phyloP scores from a whole-genome alignment of 2,797 vertebrate genomes.

The Cercopithecus mitis region DNA sequence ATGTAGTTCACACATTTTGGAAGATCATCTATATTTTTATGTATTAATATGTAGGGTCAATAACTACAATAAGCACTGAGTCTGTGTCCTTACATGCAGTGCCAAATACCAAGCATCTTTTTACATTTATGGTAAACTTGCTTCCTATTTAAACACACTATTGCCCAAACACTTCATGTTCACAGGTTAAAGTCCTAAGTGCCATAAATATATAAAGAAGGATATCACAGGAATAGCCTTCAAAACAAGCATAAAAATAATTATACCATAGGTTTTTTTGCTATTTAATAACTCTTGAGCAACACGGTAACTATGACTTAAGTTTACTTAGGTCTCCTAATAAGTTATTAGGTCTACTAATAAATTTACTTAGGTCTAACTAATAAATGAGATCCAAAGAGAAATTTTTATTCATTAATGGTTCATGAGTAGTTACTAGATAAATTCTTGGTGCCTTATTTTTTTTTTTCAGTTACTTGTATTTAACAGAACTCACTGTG shows the following conservation, averaged over 20 bases:
- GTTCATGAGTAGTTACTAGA: neutral
- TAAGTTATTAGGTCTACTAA: neutral
- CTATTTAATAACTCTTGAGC: neutral
- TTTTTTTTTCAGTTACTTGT: neutral
- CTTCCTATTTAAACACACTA: neutral
- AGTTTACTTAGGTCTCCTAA: neutral
- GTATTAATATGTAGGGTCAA: neutral
- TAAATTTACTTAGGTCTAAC: neutral
- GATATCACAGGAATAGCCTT: neutral
- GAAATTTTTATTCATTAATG: neutral
- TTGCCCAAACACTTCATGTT: neutral
- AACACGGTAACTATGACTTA: neutral
- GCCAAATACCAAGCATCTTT: neutral
- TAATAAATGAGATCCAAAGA: neutral
- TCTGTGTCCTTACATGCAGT: neutral
- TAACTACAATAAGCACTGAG: neutral
- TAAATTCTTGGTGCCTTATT: neutral
- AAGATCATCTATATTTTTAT: neutral
- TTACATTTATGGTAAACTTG: neutral
- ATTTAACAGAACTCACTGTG: slow-evolving; percentile 89
- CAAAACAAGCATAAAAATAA: neutral
- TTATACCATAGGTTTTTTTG: neutral
- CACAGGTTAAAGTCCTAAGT: neutral
- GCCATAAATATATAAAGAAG: neutral
- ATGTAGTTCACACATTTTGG: neutral